Base-by-base conservation (phyloP, 2,113 vertebrate genomes). In the Rostratula benghalensis region DNA sequence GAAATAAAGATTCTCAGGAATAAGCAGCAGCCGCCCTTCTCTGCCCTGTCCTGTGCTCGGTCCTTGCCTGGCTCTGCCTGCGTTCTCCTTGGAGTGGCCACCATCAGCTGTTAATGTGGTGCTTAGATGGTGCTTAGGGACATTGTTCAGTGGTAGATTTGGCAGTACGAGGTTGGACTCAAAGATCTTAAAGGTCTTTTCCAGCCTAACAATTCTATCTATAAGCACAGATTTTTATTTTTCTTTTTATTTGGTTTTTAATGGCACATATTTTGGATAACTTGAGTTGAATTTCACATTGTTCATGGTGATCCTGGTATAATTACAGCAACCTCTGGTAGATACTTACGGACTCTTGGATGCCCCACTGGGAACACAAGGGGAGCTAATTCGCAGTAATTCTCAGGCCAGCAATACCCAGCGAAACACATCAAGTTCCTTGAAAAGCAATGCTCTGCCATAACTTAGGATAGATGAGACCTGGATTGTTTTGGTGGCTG, bases 61-160 rank as follows among this genome's bases (percentile, higher is more conserved):
- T 12, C 21, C 46, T 37, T 37, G 19, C 24, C 33, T 43, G 45
- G 33, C 17, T 77, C 57, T 59, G 10, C 46, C 39, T 41, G 6
- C 1, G 0, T 27, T 28, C 45, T 67, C 46, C 59, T 39, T 45
- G 17, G 48, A 51, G 12, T 4, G 20, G 12, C 39, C 45, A 46
- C n/a, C 3, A 1, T n/a, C 30, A 76, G 27, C n/a, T 11, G 0
- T n/a, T 56, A 27, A 60, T 2, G 3, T 10, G 17, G 10, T 50
- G 9, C 39, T 64, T 21, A 30, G 39, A 43, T 43, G 41, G 61
- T 43, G 28, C 28, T 43, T 31, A 65, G 21, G 28, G 63, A 65
- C 37, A 41, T 20, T 17, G 61, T 41, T 41, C 39, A 41, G 18
- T 63, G 28, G 28, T 43, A 28, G 63, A 31, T 12, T 31, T 43